Base-by-base conservation (phyloP, 2,797 vertebrate species). In the Eospalax fontanierii region DNA sequence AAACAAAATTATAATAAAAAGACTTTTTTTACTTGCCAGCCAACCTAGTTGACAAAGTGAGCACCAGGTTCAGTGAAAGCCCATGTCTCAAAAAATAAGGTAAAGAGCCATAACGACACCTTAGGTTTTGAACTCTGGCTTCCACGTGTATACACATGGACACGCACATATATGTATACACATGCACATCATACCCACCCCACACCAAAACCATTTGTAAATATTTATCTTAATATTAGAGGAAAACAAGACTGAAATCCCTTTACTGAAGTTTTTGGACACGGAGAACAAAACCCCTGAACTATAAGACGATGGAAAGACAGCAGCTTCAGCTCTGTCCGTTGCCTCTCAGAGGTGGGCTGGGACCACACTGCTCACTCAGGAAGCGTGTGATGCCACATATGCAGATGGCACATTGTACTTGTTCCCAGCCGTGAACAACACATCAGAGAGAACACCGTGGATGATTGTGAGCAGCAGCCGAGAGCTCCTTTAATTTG, bases 381-480 rank as follows among this genome's bases (percentile, higher is more conserved):
- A 3, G 24, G 0, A 40, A 68, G 82, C 15, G 43, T n/a, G 4
- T 0, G 63, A 43, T 15, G 71, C 82, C 78, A 33, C 79, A 1
- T 6, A 43, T 76, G 74, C 78, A 65, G 80, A 54, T 2, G 61
- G 85, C 40, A 28, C 54, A 38, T 43, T 80, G 83, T 33, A 83
- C 84, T 76, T 82, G 92, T 79, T 92, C 79, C 82, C 43, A 24
- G 83, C 19, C 2, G 46, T 46, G 85, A 79, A 12, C 10, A 61
- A 35, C 71, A 35, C 57, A 43, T 1, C 6, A 30, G 61, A 9
- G 65, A 90, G 78, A 80, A 80, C 83, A 46, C 80, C 78, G 57
- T 61, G 50, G 93, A 88, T 15, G 84, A 80, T 86, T 28, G 43
- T 16, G 57, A 92, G 83, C 88, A 35, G 94, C 89, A 24, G 57